A percentile compares a stretch with the other conserved stretches of the same genome.
These are phyloP conservation scores for Melanocharis versteri DNA, from an alignment of 2,113 vertebrate genomes.

Conservation along the genomic window DNA sequence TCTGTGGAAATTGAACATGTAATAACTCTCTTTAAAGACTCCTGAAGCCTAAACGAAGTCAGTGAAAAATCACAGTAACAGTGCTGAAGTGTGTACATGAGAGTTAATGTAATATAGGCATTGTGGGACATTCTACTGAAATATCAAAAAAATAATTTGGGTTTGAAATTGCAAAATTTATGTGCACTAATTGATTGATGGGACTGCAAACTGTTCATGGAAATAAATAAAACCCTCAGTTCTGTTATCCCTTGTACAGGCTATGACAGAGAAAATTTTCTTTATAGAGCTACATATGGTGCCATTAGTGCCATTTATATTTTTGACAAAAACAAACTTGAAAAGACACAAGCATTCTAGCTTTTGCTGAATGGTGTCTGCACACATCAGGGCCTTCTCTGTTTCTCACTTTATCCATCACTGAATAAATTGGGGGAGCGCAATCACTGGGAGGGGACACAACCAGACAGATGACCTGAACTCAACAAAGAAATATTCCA, in stretches of 20 bases:
- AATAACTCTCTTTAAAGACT: not conserved
- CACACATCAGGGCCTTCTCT: not conserved
- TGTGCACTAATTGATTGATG: not conserved
- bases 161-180: not conserved
- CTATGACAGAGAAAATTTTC: not conserved
- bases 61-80: not conserved
- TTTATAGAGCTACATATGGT: not conserved
- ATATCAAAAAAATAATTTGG: not conserved
- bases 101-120: not conserved
- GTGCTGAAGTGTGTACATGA: not conserved
- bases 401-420: not conserved
- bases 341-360: not conserved
- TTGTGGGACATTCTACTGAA: not conserved
- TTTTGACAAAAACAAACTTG: not conserved
- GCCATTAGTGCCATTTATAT: not conserved
- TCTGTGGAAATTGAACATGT: not conserved
- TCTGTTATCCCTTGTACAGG: not conserved
- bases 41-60: not conserved
- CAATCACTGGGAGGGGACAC: not conserved
- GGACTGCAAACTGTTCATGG: not conserved
- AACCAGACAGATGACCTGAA: not conserved
- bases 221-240: fast-evolving
- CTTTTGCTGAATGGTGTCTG: not conserved
- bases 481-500: not conserved
- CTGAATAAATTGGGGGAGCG: not conserved